Evolutionary conservation across 1,140 invertebrate genomes (phyloP).

Genomic region (Drosophila mauritiana): DNA sequence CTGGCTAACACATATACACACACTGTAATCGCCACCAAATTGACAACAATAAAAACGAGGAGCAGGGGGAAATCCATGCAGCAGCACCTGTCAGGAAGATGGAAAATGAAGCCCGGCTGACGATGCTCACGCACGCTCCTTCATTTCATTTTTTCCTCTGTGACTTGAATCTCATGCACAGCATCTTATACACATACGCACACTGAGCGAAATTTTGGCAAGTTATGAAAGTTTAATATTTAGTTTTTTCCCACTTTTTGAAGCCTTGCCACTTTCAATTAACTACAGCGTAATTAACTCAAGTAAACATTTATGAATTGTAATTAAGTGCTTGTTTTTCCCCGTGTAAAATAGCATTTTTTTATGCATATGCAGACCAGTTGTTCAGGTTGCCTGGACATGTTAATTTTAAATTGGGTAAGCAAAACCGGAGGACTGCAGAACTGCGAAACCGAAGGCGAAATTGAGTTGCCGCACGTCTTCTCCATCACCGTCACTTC

Average conservation of each 20-base stretch:
- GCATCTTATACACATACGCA: slow-evolving; percentile 23
- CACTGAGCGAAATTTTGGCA: slow-evolving; percentile 1
- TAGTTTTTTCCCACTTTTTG: too few relatives aligned
- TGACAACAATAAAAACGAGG: slow-evolving; percentile 68
- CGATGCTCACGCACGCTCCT: slow-evolving; percentile 50
- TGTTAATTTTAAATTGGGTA: slow-evolving; percentile 81
- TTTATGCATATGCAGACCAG: slow-evolving; percentile 46
- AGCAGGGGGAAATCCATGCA: slow-evolving; percentile 48
- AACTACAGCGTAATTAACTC: too few relatives aligned
- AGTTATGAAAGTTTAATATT: not conserved
- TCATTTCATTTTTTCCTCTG: slow-evolving; percentile 35
- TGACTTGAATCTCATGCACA: slow-evolving; percentile 36
- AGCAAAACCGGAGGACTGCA: slow-evolving; percentile 40
- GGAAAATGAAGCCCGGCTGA: slow-evolving; percentile 43
- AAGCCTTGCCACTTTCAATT: too few relatives aligned
- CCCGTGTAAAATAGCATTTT: slow-evolving; percentile 1
- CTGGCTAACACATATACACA: slow-evolving; percentile 13
- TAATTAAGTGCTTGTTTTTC: not conserved
- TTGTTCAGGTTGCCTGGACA: slow-evolving; percentile 64
- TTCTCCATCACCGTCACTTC: slow-evolving; percentile 43
- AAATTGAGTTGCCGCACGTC: slow-evolving; percentile 71
- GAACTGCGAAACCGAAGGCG: slow-evolving; percentile 50
- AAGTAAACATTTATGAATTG: too few relatives aligned
- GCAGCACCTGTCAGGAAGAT: slow-evolving; percentile 63
- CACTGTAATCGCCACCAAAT: slow-evolving; percentile 70